These are phyloP conservation scores for Drosophila ironensis DNA, from an alignment of 1,140 invertebrate species.

Conservation along the genomic window DNA sequence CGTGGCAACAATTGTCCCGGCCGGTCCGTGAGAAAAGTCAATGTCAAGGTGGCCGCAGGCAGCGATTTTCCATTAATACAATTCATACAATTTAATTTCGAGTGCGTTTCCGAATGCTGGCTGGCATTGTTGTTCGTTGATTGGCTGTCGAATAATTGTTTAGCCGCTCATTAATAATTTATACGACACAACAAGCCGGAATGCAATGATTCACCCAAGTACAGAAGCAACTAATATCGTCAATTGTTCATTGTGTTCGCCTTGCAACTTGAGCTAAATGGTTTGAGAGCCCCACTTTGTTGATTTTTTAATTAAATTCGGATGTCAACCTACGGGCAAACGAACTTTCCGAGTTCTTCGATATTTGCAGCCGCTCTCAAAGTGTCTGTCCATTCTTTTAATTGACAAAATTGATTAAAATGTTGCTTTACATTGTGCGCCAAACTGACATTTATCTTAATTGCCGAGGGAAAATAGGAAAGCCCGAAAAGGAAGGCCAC, in stretches of 20 bases:
- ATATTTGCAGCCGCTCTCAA: conserved; percentile 10
- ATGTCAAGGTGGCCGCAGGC: conserved; percentile 60
- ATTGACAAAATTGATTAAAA: conserved; percentile 79
- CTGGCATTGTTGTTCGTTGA: conserved; percentile 35
- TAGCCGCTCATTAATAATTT: conserved; percentile 70
- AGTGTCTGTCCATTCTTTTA: conserved; percentile 56
- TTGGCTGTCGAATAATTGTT: conserved; percentile 1
- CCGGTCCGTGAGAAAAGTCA: conserved; percentile 59
- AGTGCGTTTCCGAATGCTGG: conserved; percentile 40
- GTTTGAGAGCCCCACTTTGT: conserved; percentile 30
- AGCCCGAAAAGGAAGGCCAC: conserved; percentile 3
- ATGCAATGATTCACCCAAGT: conserved; percentile 43
- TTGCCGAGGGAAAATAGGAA: conserved; percentile 46
- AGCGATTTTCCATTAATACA: conserved; percentile 45
- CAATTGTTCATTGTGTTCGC: conserved; percentile 42
- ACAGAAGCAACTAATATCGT: conserved; percentile 1
- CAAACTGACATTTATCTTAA: conserved; percentile 77
- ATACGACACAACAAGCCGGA: conserved; percentile 40
- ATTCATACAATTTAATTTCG: conserved; percentile 33
- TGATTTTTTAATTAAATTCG: conserved; percentile 66
- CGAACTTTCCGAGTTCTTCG: neutral
- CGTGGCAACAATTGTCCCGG: conserved; percentile 43
- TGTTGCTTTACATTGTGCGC: conserved; percentile 67
- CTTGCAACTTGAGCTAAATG: conserved; percentile 51
- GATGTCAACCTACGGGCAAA: conserved; percentile 23